Evolutionary conservation across 1,140 invertebrate genomes (phyloP), one percentile per base, ranked within the genome.

Genomic region (Psilanteris sp.): DNA sequence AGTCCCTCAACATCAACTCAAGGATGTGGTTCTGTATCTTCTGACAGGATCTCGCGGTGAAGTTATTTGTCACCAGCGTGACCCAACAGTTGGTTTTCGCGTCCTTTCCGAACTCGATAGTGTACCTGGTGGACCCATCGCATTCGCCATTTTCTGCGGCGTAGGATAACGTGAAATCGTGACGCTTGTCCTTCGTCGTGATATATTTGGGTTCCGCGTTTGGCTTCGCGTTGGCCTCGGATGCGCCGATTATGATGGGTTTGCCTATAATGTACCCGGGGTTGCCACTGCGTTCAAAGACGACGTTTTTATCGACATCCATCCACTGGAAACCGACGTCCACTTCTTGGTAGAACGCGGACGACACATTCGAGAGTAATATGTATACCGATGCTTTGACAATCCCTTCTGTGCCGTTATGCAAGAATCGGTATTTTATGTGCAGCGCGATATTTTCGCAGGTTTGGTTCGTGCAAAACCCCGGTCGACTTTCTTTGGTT

Each of bases 241-340:
- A 76, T 20, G 64, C 81, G 9, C 90, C 91, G 44, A 89, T 85
- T 46, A 93, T 84, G 16, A 94, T 88, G 1, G 93, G 92, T 77
- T 91, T 91, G 3, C 90, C 91, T 4, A 87, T 41, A 5, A 90
- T 75, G 77, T 94, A 94, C 2, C 93, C 93, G 8, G 93, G 92
- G 84, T 92, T 93, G 37, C 93, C 93, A 83, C 93, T 94, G 29
- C 90, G 74, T 79, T 86, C 78, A 6, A 88, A 36, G 78, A 68
- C 32, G 81, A n/a, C 80, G 24, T 79, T 68, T 6, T 79, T 59
- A 46, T 85, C 81, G 29, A 82, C 66, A 27, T 87, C 82, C 18
- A 74, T 76, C 90, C 91, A 91, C 29, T 87, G 52, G 71, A 90
- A 91, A 11, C 77, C 77, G 0, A 91, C 81, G 71, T 88, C 80